Evolutionary conservation across 2,113 vertebrate genomes (phyloP), one percentile per base, ranked within the genome.

Genomic region (Gymnocephalus cernua): DNA sequence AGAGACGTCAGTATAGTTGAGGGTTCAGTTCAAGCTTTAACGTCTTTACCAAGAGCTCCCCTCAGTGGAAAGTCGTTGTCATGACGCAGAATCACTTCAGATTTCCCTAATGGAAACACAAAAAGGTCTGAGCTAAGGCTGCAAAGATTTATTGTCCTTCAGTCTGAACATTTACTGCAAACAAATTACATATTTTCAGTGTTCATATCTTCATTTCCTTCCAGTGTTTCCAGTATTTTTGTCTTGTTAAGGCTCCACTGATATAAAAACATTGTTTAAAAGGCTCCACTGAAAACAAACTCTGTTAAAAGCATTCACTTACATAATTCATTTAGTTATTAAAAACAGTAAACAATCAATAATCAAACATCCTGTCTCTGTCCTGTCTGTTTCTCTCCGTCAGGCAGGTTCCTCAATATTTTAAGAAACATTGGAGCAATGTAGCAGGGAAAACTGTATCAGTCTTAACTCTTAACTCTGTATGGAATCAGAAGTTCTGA

Each of bases 11-110:
- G 45, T n/a, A 3, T 1, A 25, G 27, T 13, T 12, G 2, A 57
- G 67, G 51, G 47, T 48, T 77, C 44, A 9, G 47, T 25, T 76
- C 12, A 44, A 56, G 67, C 51, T 25, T 57, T 13, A 29, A 29
- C 29, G 5, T 56, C 44, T 85, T 79, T 68, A 71, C 61, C 32
- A n/a, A 74, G 79, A 87, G 86, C 87, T n/a, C 89, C 83, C 64
- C 87, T 23, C 44, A 8, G 90, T 90, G 90, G 92, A 76, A 38
- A 27, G 50, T 87, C 81, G n/a, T 74, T 50, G 57, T 82, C 74
- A 86, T 54, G 50, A 77, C 27, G 38, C 79, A 83, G 80, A 88
- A 86, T 82, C 76, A 35, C 41, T 67, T 73, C 11, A 35, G n/a
- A 51, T 72, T 58, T 73, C 19, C 23, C 50, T 15, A 41, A 66